Evolutionary conservation across 2,888 invertebrate genomes (phyloP), one percentile per base, ranked within the genome.

Genomic region (Fragum sueziense): DNA sequence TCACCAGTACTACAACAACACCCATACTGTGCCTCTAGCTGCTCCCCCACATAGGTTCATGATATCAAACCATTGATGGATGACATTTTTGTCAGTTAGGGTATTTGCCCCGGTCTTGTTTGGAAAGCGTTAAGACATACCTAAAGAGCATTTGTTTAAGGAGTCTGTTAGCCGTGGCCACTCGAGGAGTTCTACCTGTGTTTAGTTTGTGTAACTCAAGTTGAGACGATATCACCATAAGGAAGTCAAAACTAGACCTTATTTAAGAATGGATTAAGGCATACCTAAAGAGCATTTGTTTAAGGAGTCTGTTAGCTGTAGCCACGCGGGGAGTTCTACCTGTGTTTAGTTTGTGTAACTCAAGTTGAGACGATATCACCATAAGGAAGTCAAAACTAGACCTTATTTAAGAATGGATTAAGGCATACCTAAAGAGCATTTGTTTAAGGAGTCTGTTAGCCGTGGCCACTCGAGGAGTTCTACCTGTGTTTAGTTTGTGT

Each of bases 181-280:
- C 98, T 0, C 97, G 97, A 61, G 98, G 97, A 70, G 96, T 95
- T 74, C 99, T 96, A 9, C 97, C 97, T 0, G 98, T 98, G 91
- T 97, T 98, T 85, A 99, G 94, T 70, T 97, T 96, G 92, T 98
- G 97, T 70, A 99, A 94, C 92, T 98, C 98, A 87, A 99, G 93
- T 92, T 99, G 97, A 20, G 98, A 98, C 0, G 97, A 95, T 87
- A 99, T 97, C 94, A 98, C n/a, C n/a, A n/a, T n/a, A n/a, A n/a
- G n/a, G n/a, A n/a, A n/a, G n/a, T n/a, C n/a, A n/a, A n/a, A n/a
- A n/a, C n/a, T n/a, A n/a, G n/a, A n/a, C n/a, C n/a, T n/a, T n/a
- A n/a, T n/a, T n/a, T n/a, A n/a, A n/a, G n/a, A n/a, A n/a, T n/a
- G n/a, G n/a, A n/a, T n/a, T n/a, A n/a, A n/a, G n/a, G n/a, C n/a